Conservation (phyloP, 1,140 invertebrate species). For the Dinoponera quadriceps region DNA sequence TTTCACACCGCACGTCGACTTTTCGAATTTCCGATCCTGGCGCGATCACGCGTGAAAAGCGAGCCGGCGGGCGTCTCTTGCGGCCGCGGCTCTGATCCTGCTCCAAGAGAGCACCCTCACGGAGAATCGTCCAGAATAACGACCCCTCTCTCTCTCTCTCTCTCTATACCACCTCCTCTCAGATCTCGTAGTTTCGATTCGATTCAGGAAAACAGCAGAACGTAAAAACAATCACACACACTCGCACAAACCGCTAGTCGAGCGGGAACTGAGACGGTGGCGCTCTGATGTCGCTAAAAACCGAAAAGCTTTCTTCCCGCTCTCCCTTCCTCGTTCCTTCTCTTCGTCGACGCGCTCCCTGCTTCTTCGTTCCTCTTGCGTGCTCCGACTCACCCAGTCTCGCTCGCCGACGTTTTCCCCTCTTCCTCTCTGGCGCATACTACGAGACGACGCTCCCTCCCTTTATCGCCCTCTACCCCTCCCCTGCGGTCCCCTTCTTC, state of each 20-base stretch:
- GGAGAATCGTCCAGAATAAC: neutral
- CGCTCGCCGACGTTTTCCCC: conserved; percentile 18
- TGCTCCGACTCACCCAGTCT: neutral
- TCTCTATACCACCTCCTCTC: neutral
- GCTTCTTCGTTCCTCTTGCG: neutral
- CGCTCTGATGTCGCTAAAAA: conserved; percentile 52
- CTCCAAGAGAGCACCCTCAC: neutral
- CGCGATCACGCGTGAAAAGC: neutral
- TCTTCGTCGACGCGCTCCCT: neutral
- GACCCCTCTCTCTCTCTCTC: neutral
- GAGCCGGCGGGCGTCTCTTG: neutral
- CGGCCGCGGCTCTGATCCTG: neutral
- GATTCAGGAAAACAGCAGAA: too few relatives aligned
- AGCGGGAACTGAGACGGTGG: conserved; percentile 29
- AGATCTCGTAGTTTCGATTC: neutral
- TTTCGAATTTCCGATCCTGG: neutral
- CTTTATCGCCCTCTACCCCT: neutral
- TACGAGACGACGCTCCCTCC: too few relatives aligned
- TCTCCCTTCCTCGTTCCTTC: too few relatives aligned
- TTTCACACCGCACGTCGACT: neutral
- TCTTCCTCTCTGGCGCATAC: too few relatives aligned
- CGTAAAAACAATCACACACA: neutral
- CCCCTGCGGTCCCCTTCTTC: neutral
- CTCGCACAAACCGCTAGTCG: neutral
- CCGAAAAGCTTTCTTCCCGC: conserved; percentile 29